Evolutionary conservation across 2,797 vertebrate species (phyloP).

Genomic region (Catamblyrhynchus diadema): DNA sequence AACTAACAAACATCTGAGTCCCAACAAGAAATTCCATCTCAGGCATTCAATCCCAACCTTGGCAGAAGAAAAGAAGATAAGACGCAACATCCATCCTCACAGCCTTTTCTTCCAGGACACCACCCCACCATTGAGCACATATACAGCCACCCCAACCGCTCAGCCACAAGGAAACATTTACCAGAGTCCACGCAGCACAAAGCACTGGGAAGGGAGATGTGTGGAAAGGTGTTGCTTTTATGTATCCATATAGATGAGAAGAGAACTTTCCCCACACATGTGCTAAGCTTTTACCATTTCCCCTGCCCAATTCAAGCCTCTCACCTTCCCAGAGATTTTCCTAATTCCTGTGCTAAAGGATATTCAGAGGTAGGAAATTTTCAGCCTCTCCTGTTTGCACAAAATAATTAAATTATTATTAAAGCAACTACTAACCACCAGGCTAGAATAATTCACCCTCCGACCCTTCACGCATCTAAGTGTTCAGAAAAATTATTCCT

Average conservation of each 20-base stretch:
- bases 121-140: rapidly evolving
- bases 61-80: neutral
- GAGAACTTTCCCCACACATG: neutral
- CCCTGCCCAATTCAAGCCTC: neutral
- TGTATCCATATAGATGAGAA: neutral
- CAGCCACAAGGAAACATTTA: neutral
- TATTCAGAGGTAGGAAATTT: neutral
- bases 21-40: neutral
- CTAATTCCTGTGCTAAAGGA: neutral
- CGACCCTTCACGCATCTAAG: neutral
- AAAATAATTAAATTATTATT: conserved; percentile 10
- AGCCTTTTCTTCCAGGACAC: neutral
- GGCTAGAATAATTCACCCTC: neutral
- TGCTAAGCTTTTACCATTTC: neutral
- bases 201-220: neutral
- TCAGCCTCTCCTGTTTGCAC: neutral
- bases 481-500: neutral
- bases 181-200: neutral
- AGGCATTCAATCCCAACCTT: neutral
- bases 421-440: neutral
- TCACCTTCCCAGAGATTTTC: neutral
- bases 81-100: neutral
- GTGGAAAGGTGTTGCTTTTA: neutral
- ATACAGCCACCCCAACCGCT: neutral
- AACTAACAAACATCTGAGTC: neutral